Base-by-base conservation (phyloP, 2,888 invertebrate genomes). In the Caenorhabditis panamensis region DNA sequence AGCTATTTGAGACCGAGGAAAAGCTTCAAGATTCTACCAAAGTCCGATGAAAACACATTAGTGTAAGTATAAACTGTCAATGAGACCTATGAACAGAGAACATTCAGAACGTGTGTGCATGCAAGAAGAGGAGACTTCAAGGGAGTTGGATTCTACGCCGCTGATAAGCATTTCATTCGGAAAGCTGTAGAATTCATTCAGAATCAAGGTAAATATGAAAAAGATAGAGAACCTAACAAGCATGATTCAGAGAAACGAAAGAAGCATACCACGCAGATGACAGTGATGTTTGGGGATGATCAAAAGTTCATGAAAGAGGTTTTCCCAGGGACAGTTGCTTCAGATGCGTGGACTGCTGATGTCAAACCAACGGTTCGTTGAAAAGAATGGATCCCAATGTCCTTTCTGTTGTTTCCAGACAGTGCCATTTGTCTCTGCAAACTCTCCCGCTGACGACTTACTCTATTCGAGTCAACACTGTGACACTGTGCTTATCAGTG, bases 401-500 rank as follows among this genome's bases (percentile, higher is more conserved):
- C n/a, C n/a, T n/a, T n/a, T n/a, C n/a, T n/a, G n/a, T n/a, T n/a
- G n/a, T 11, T 20, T 54, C n/a, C 56, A 66, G 22, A 41, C 47
- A 8, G 41, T 41, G 9, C 22, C 56, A n/a, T 67, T 56, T 20
- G 11, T 67, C 9, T 56, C 56, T 18, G 0, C 26, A 26, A 67
- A 67, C 47, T 56, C 66, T n/a, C 56, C 41, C 5, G 2, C 44
- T 5, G 66, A 67, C 0, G 66, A 67, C 8, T 24, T 67, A 2
- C 28, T 56, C 20, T 67, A 67, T 28, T 41, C 66, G 3, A 44
- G n/a, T 16, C 37, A 67, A 41, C 37, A 67, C 53, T 67, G 66
- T 56, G 66, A 67, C 20, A 24, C 26, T 4, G 56, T 67, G 18
- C 53, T 67, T 41, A 56, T 56, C 24, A 67, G 44, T 67, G 41